Percentiles rank a stretch among this genome's conserved stretches.
These are phyloP conservation scores for Palythoa caribaeorum DNA, from an alignment of 92 coral and sea anemone genomes.

Conservation along the genomic window DNA sequence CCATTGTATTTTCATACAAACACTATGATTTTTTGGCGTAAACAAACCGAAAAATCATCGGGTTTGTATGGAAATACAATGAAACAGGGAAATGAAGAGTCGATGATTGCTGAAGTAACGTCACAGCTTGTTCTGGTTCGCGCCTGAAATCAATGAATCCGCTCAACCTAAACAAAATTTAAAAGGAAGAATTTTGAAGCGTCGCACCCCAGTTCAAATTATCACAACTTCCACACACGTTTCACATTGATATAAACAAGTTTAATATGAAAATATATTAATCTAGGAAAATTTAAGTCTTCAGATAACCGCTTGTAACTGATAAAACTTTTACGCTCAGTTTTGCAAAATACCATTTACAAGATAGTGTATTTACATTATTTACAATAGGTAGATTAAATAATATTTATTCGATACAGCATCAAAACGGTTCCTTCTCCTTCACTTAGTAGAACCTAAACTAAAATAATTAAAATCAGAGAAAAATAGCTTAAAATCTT, in stretches of 20 bases:
- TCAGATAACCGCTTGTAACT: slow-evolving; percentile 58
- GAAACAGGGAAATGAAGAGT: too few relatives aligned
- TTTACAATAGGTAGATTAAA: slow-evolving; percentile 77
- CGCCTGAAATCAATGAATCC: too few relatives aligned
- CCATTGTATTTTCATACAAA: too few relatives aligned
- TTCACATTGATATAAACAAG: slow-evolving; percentile 65
- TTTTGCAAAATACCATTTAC: slow-evolving; percentile 79
- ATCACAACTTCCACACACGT: neutral
- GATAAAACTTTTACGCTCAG: slow-evolving; percentile 18
- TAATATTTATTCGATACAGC: slow-evolving; percentile 40
- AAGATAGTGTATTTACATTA: slow-evolving; percentile 78
- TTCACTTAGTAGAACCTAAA: neutral
- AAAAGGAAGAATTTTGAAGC: too few relatives aligned
- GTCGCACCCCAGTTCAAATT: neutral
- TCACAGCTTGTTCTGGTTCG: too few relatives aligned
- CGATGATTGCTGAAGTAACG: too few relatives aligned
- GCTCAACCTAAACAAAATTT: too few relatives aligned
- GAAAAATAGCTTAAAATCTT: too few relatives aligned
- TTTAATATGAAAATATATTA: slow-evolving; percentile 91
- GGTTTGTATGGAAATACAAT: too few relatives aligned
- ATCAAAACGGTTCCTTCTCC: slow-evolving; percentile 53
- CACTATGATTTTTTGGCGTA: too few relatives aligned
- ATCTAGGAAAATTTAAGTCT: slow-evolving; percentile 87
- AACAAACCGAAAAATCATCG: too few relatives aligned
- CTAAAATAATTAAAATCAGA: neutral